Conservation (phyloP, 1,140 invertebrate species). For the Epicauta chinensis region DNA sequence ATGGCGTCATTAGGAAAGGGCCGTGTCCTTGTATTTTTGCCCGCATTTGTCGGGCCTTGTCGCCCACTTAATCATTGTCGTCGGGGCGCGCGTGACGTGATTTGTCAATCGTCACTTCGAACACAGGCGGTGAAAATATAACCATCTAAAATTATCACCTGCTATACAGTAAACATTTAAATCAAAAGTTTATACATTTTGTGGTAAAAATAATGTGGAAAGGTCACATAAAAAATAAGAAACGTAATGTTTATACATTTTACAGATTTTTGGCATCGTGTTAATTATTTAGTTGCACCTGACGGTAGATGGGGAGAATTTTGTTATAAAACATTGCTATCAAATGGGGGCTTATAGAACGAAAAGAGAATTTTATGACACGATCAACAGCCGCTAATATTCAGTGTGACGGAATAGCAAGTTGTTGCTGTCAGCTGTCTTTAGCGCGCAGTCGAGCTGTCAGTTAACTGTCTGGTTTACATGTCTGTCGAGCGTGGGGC, state of each 20-base stretch:
- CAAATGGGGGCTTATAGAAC: too few relatives aligned
- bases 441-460: constrained; percentile 31
- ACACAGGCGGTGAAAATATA: too few relatives aligned
- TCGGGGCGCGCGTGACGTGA: constrained; percentile 32
- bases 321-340: too few relatives aligned
- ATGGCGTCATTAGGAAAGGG: constrained; percentile 36
- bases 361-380: constrained; percentile 23
- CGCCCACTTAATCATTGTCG: constrained; percentile 36
- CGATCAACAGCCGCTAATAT: constrained; percentile 32
- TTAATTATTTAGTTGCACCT: too few relatives aligned
- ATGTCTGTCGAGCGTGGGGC: constrained; percentile 31
- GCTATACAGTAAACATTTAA: too few relatives aligned
- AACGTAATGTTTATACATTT: too few relatives aligned
- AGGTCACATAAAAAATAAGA: too few relatives aligned
- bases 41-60: constrained; percentile 36
- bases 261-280: too few relatives aligned
- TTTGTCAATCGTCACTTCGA: constrained; percentile 26
- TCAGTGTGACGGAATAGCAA: constrained; percentile 27
- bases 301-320: too few relatives aligned
- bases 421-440: constrained; percentile 38
- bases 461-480: constrained; percentile 38
- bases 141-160: too few relatives aligned
- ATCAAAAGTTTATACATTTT: too few relatives aligned
- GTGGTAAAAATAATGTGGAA: too few relatives aligned
- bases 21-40: constrained; percentile 37